Evolutionary conservation across 1,140 invertebrate species (phyloP), one percentile per base, ranked within the genome.

Genomic region (Zaprionus vittiger): DNA sequence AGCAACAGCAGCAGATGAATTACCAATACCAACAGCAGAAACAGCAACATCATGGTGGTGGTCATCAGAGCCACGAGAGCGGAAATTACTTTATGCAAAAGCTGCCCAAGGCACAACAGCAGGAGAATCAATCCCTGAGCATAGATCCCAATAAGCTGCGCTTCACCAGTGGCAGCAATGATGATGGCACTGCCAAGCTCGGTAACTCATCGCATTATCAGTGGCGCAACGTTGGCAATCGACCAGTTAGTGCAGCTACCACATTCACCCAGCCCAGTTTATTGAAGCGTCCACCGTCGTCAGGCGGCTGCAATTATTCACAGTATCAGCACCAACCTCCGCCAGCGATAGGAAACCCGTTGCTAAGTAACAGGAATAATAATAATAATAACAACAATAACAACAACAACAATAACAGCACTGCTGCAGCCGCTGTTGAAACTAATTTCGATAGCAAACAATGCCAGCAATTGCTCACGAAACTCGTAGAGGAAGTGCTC

Each of bases 91-190:
- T 91, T n/a, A 71, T 91, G 76, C 83, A 87, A 5, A 91, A 91
- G 34, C 31, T 74, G 64, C 55, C 69, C 26, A 91, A 82, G 22
- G 55, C 78, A 7, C 90, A 91, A 52, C 84, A 91, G n/a, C 84
- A 91, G 38, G 85, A 91, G 20, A 91, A 91, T 59, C 87, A 91
- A 60, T 55, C 81, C 0, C 24, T 89, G 4, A 91, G 85, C 57
- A 92, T 92, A 12, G 91, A 92, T 75, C 70, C 78, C 5, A 92
- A 75, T 37, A 92, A 92, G 47, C 57, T 92, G 52, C 86, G 86
- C 31, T 92, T 92, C 9, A 90, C 75, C 57, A 83, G 70, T 67
- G 79, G 81, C 67, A 75, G 70, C 68, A 66, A 79, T 17, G 75
- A 64, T n/a, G 85, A 92, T 4, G 63, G 77, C 2, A 79, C 59